Evolutionary conservation across 2,888 invertebrate genomes (phyloP), one percentile per base, ranked within the genome.

Genomic region (Phengaris alcon): DNA sequence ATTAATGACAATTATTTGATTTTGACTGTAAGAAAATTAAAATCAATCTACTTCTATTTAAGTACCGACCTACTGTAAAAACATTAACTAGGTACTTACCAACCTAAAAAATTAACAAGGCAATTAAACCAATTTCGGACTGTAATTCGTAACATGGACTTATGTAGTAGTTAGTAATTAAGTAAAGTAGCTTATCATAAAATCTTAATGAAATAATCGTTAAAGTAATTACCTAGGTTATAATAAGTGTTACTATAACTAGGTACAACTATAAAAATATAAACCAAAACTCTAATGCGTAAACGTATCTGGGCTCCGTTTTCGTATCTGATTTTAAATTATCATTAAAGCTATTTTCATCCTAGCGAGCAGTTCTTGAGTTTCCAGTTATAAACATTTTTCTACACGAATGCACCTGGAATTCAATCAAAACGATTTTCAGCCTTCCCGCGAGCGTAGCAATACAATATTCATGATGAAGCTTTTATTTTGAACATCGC

Each of bases 321-420:
- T 64, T 6, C 13, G 35, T 44, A 44, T 64, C 64, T 35, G 35
- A 69, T 69, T 48, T 48, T 48, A 69, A 48, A 22, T 70, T 70
- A 48, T 22, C 22, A 22, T 13, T 52, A 51, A 22, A 70, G 22
- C 70, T 22, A 51, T 70, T 70, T 70, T 46, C 48, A 68, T 68
- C 48, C 46, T 48, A 48, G 69, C 15, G 54, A 52, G 52, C 52
- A 52, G 22, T 0, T 0, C 22, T 22, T 52, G 54, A 9, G 35
- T 54, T 72, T 35, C 54, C 54, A 72, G 51, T 72, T 72, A 52
- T 35, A 35, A 52, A 72, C 54, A 70, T 72, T 72, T 52, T 72
- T 72, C 54, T 72, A 35, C 22, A 35, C 72, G 13, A 54, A 72
- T 22, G 54, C 52, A 72, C 52, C 51, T 35, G 54, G 51, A 72